A percentile compares a stretch with the other conserved stretches of the same genome.
These are phyloP conservation scores for Morpho achilles DNA, from an alignment of 2,888 invertebrate species.

Conservation along the genomic window DNA sequence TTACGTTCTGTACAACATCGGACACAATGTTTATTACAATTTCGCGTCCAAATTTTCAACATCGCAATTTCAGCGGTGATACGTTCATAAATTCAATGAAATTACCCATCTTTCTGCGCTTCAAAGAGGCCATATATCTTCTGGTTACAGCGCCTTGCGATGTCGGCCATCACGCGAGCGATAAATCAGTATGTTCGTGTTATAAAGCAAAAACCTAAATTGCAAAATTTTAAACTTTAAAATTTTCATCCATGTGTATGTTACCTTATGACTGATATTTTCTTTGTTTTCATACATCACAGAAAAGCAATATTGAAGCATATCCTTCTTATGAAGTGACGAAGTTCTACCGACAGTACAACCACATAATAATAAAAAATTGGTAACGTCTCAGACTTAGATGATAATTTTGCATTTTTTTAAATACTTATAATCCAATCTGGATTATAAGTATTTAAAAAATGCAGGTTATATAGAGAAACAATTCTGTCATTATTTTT, in stretches of 20 bases:
- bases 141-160: slow-evolving; percentile 64
- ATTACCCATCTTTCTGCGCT: slow-evolving; percentile 75
- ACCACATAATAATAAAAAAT: no score
- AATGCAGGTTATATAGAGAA: no score
- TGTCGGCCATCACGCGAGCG: slow-evolving; percentile 66
- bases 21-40: slow-evolving; percentile 58
- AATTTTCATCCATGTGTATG: not conserved
- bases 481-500: no score
- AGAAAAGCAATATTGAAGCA: no score
- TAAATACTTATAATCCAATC: no score
- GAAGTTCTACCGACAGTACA: no score
- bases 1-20: slow-evolving; percentile 14
- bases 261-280: no score
- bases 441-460: no score
- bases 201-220: slow-evolving; percentile 41
- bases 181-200: slow-evolving; percentile 63
- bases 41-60: slow-evolving; percentile 61
- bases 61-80: slow-evolving; percentile 63
- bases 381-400: no score
- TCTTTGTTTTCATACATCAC: no score
- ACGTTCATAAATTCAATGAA: slow-evolving; percentile 75
- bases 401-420: no score
- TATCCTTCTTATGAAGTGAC: no score
- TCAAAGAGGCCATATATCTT: slow-evolving; percentile 74
- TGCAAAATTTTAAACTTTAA: slow-evolving; percentile 34